These are phyloP conservation scores for Myotis planiceps DNA, from an alignment of 2,797 vertebrate genomes.

Conservation along the genomic window DNA sequence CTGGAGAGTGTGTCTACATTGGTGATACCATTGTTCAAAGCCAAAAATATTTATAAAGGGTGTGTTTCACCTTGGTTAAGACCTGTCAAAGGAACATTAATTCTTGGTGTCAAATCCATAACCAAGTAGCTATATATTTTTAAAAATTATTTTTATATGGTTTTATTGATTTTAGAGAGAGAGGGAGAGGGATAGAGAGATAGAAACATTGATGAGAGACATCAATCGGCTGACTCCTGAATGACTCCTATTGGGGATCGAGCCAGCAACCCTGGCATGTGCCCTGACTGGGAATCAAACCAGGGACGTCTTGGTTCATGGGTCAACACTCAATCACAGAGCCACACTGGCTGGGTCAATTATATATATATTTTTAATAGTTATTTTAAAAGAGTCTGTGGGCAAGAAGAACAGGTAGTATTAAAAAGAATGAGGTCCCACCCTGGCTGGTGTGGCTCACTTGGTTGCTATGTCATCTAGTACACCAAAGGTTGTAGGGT, in stretches of 20 bases:
- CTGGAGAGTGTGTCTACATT: not conserved
- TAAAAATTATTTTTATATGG: no score
- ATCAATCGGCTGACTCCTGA: no score
- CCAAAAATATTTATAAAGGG: constrained; percentile 54
- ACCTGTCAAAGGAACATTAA: not conserved
- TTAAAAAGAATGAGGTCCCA: not conserved
- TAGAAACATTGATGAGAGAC: no score
- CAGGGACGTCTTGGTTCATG: no score
- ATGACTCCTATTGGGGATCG: no score
- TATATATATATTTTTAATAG: not conserved
- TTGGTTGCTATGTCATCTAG: not conserved
- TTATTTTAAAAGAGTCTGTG: constrained; percentile 10
- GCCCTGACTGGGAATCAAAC: no score
- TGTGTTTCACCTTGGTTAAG: constrained; percentile 58
- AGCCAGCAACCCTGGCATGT: no score
- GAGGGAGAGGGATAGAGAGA: no score
- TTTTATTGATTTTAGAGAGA: no score
- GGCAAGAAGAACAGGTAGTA: not conserved
- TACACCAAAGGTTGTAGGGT: not conserved
- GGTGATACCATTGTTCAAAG: constrained; percentile 61
- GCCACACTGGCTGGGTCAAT: no score
- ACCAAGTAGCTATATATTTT: not conserved
- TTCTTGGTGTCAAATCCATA: not conserved
- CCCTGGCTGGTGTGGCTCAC: not conserved
- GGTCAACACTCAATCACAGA: no score